These are phyloP conservation scores for Caenorhabditis auriculariae DNA, from an alignment of 2,888 invertebrate genomes.

Conservation along the genomic window DNA sequence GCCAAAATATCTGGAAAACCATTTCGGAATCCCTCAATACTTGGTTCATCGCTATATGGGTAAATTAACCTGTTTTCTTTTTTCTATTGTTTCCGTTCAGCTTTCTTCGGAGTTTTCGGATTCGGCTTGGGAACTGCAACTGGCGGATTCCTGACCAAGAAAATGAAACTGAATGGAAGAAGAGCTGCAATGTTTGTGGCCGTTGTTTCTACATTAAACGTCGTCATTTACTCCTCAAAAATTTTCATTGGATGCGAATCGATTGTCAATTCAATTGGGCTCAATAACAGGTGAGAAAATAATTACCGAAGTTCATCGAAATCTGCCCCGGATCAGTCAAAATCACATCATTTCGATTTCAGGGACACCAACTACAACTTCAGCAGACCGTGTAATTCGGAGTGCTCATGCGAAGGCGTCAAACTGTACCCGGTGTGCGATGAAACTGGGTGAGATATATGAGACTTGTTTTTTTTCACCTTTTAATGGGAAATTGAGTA, in stretches of 20 bases:
- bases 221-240: conserved; percentile 49
- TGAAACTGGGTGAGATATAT: conserved; percentile 31
- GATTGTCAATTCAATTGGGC: conserved; percentile 51
- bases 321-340: background rate
- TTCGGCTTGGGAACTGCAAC: conserved; percentile 58
- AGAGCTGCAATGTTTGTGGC: conserved; percentile 50
- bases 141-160: conserved; percentile 51
- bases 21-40: conserved; percentile 63
- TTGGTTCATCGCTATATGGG: conserved; percentile 61
- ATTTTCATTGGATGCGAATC: conserved; percentile 59
- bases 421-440: conserved; percentile 64
- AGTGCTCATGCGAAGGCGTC: conserved; percentile 62
- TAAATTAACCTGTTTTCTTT: conserved; percentile 13
- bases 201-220: conserved; percentile 51
- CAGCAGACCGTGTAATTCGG: conserved; percentile 60
- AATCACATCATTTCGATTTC: background rate
- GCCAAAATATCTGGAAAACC: conserved; percentile 63
- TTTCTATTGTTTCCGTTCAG: conserved; percentile 30
- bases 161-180: conserved; percentile 43
- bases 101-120: conserved; percentile 61
- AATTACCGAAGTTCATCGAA: background rate
- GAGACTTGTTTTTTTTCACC: background rate
- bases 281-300: conserved; percentile 20
- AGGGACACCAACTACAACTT: conserved; percentile 54
- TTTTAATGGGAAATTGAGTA: too few relatives aligned